A percentile compares a stretch with the other conserved stretches of the same genome.
Evolutionary conservation across 2,113 vertebrate species (phyloP).

Genomic region (Gallinago jamesoni): DNA sequence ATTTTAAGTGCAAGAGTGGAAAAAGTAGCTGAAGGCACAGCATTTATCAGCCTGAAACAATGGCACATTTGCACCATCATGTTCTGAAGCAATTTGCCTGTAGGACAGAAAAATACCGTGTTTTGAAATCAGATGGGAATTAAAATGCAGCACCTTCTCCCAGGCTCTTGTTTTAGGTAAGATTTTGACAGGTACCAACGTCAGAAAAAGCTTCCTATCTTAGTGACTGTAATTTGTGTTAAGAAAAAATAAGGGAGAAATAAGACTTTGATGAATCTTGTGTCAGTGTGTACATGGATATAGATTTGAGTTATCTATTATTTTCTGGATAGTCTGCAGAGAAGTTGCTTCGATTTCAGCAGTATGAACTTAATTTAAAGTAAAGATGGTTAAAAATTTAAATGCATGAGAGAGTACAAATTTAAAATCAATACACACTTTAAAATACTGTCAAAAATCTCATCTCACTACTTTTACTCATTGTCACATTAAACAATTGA

Average conservation of each 20-base stretch:
- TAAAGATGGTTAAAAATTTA: neutral
- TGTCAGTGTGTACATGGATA: neutral
- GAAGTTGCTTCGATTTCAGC: neutral
- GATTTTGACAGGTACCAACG: conserved; percentile 51
- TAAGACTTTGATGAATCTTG: conserved; percentile 43
- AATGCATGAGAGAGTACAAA: neutral
- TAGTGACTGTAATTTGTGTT: conserved; percentile 33
- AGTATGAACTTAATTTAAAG: neutral
- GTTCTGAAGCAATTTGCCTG: neutral
- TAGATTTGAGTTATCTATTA: neutral
- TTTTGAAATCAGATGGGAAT: conserved; percentile 68
- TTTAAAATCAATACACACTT: neutral
- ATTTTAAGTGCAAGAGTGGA: neutral
- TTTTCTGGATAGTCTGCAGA: neutral
- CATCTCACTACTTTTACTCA: neutral
- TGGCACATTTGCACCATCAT: conserved; percentile 5
- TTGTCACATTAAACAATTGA: neutral
- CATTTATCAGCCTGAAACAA: neutral
- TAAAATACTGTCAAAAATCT: neutral
- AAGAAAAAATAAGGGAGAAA: conserved; percentile 34
- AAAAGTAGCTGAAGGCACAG: neutral
- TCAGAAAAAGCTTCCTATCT: conserved; percentile 55
- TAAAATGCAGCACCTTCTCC: conserved; percentile 54
- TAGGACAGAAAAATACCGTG: conserved; percentile 45
- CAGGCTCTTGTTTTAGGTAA: conserved; percentile 49